Base-by-base conservation (phyloP, 2,888 invertebrate genomes). In the Mesoligia furuncula region DNA sequence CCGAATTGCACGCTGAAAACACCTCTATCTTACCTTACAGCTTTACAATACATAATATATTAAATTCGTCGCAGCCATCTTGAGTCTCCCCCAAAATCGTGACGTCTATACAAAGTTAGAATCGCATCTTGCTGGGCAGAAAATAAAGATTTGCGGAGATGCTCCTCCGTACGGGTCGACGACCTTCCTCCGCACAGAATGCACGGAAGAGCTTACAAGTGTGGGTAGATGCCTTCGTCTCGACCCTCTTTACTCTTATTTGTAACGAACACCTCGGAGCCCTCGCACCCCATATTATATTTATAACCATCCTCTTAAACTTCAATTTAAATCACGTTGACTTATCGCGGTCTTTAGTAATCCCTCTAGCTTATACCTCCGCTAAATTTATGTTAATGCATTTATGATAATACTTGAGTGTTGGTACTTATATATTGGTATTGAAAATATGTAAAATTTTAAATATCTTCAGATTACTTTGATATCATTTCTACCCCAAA, bases 121-220 rank as follows among this genome's bases (percentile, higher is more conserved):
- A 83, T 85, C 88, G 85, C 88, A 85, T 89, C 83, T 88, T 84
- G 82, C 87, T 90, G 89, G 88, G 88, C 89, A 90, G 91, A 91
- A 90, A 92, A 94, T 94, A 94, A 95, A 95, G 93, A 94, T 96
- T 95, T 93, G 94, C 94, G 92, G 92, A 94, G 94, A 94, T 94
- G 93, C 93, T 94, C 91, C 92, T 93, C 90, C 85, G 87, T 67
- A 85, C 90, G 88, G 96, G 93, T 95, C 94, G 93, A 91, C 90
- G 94, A 94, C 94, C 95, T 92, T 88, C 88, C 89, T 90, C 88
- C 90, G 90, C 91, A 91, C 92, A 92, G 92, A 94, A 93, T 94
- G 94, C 94, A 93, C 90, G 92, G 92, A 94, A 93, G 92, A 93
- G 91, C 91, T 93, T 89, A 79, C 79, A 90, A 90, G 90, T 91